Evolutionary conservation across 2,888 invertebrate genomes (phyloP).

Genomic region (Tubiluchus corallicola): DNA sequence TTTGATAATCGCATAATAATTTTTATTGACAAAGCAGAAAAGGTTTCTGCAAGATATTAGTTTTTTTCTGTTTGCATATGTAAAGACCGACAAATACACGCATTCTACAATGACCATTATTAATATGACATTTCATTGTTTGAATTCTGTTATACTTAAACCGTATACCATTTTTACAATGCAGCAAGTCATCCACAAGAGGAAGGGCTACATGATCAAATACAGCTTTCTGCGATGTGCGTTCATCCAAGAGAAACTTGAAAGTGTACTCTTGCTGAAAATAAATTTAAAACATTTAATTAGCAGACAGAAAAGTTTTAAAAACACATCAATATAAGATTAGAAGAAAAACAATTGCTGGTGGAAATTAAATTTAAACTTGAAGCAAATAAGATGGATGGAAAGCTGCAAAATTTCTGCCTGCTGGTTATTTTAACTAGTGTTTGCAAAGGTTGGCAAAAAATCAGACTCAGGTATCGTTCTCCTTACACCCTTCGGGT

Average conservation of each 20-base stretch:
- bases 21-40: not conserved
- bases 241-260: constrained; percentile 61
- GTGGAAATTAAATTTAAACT: too few species aligned
- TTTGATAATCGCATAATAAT: not conserved
- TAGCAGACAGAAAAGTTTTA: too few species aligned
- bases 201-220: constrained; percentile 68
- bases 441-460: too few species aligned
- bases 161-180: constrained; percentile 62
- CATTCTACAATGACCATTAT: constrained; percentile 4
- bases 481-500: too few species aligned
- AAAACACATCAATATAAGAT: too few species aligned
- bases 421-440: too few species aligned
- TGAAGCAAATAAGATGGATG: too few species aligned
- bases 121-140: not conserved
- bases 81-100: not conserved
- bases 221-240: constrained; percentile 54
- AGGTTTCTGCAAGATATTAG: not conserved
- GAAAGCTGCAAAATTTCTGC: too few species aligned
- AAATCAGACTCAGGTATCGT: too few species aligned
- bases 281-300: too few species aligned
- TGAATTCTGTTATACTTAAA: not conserved
- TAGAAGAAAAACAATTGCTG: too few species aligned
- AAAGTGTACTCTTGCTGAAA: constrained; percentile 51
- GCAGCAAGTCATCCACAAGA: constrained; percentile 57
- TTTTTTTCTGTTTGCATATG: not conserved